Conservation (phyloP, 2,888 invertebrate species). For the Habrosyne pyritoides region DNA sequence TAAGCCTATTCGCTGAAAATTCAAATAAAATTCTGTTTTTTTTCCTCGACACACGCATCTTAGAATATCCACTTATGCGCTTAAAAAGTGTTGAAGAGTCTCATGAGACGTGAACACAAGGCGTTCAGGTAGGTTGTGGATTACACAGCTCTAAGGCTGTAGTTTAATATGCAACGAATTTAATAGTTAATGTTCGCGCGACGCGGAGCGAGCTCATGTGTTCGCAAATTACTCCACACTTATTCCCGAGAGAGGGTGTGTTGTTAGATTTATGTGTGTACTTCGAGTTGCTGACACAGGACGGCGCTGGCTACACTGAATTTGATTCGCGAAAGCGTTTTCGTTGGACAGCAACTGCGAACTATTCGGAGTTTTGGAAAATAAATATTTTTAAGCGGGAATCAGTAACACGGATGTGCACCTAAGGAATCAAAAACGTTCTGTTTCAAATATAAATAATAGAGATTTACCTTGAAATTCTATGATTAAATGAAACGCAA, state of each 20-base stretch:
- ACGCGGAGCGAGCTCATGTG: constrained; percentile 68
- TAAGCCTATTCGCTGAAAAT: background rate
- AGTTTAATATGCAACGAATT: constrained; percentile 83
- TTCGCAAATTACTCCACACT: constrained; percentile 79
- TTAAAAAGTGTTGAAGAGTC: constrained; percentile 52
- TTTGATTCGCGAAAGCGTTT: constrained; percentile 43
- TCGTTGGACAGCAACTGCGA: constrained; percentile 23
- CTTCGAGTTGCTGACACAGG: constrained; percentile 66
- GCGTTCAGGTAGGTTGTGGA: constrained; percentile 59
- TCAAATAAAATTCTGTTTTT: background rate
- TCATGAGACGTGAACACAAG: constrained; percentile 44
- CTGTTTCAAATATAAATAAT: too few relatives aligned
- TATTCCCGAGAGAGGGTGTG: constrained; percentile 64
- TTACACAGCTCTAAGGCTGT: constrained; percentile 68
- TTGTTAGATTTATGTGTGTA: constrained; percentile 73
- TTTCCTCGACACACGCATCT: background rate
- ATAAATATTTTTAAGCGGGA: background rate
- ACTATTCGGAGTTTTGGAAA: constrained; percentile 21
- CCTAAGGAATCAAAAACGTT: too few relatives aligned
- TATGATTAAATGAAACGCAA: constrained; percentile 7
- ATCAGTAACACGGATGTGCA: background rate
- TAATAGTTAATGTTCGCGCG: constrained; percentile 80
- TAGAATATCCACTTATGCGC: constrained; percentile 25
- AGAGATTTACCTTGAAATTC: background rate
- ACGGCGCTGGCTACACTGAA: constrained; percentile 49